Conservation (phyloP, 2,888 invertebrate species). For the Carterocephalus palaemon region DNA sequence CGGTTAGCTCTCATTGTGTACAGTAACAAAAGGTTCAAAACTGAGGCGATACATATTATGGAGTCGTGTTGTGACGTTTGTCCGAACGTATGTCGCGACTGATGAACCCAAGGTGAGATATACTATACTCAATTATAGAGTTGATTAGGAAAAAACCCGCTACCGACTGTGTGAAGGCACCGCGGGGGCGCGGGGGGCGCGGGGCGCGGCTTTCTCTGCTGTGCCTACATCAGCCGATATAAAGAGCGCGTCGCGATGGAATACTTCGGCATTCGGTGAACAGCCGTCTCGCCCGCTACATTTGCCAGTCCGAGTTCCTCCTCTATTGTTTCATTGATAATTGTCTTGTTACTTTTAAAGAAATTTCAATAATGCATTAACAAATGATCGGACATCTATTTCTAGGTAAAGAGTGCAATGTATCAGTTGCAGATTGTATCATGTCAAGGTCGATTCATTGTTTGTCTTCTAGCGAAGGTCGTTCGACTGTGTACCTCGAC, state of each 20-base stretch:
- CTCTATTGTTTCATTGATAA: conserved; percentile 41
- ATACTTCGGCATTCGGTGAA: conserved; percentile 76
- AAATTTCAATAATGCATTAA: conserved; percentile 62
- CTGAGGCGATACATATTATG: background rate
- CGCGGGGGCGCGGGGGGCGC: conserved; percentile 57
- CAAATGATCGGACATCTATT: conserved; percentile 59
- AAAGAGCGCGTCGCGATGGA: conserved; percentile 73
- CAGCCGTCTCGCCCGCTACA: conserved; percentile 76
- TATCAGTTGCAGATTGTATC: conserved; percentile 59
- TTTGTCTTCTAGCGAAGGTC: conserved; percentile 74
- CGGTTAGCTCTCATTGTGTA: background rate
- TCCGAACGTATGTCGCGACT: conserved; percentile 55
- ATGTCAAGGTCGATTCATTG: conserved; percentile 77
- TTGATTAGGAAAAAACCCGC: conserved; percentile 79
- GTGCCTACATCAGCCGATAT: conserved; percentile 61
- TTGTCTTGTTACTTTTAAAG: conserved; percentile 55
- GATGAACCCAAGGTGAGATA: conserved; percentile 67
- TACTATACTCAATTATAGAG: conserved; percentile 66
- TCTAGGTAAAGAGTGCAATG: conserved; percentile 67
- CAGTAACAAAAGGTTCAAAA: conserved; percentile 7
- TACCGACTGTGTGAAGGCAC: conserved; percentile 54
- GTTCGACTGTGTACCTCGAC: conserved; percentile 55
- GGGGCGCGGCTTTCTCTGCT: conserved; percentile 74
- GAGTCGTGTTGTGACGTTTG: conserved; percentile 42
- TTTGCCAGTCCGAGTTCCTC: conserved; percentile 49